phyloP scores from a whole-genome alignment of 2,797 vertebrate species.

The Discoglossus pictus region DNA sequence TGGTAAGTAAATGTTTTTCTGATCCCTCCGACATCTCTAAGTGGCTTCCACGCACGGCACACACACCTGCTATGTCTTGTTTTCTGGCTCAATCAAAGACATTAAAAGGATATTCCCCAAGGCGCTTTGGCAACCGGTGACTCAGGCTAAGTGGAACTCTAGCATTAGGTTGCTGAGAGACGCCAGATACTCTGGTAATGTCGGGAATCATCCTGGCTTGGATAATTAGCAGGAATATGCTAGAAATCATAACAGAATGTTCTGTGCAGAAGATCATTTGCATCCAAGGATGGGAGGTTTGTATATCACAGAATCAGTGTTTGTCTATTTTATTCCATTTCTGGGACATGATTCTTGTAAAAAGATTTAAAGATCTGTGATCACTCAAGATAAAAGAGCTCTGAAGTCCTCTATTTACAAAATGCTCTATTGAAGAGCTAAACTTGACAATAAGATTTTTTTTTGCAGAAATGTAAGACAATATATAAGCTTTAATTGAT shows the following conservation, averaged over 20 bases:
- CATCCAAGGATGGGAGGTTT: neutral
- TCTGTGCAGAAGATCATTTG: neutral
- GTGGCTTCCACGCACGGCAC: neutral
- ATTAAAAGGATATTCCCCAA: neutral
- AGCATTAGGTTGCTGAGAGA: neutral
- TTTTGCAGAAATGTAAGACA: too few species aligned
- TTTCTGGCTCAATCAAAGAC: neutral
- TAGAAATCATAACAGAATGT: neutral
- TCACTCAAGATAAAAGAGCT: too few species aligned
- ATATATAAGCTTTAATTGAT: too few species aligned
- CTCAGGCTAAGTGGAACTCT: neutral
- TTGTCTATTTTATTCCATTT: too few species aligned
- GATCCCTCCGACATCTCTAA: neutral
- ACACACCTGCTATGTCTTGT: constrained; percentile 12
- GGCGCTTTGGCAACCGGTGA: neutral
- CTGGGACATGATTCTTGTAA: too few species aligned
- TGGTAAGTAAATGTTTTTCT: neutral
- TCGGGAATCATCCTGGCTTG: neutral
- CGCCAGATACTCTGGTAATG: neutral
- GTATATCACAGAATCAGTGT: neutral
- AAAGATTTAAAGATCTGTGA: too few species aligned
- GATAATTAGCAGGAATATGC: neutral
- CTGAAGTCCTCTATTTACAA: too few species aligned
- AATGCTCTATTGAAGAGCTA: too few species aligned
- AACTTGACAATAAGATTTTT: too few species aligned